phyloP scores from a whole-genome alignment of 2,888 invertebrate species.

The Galerucella pusilla region DNA sequence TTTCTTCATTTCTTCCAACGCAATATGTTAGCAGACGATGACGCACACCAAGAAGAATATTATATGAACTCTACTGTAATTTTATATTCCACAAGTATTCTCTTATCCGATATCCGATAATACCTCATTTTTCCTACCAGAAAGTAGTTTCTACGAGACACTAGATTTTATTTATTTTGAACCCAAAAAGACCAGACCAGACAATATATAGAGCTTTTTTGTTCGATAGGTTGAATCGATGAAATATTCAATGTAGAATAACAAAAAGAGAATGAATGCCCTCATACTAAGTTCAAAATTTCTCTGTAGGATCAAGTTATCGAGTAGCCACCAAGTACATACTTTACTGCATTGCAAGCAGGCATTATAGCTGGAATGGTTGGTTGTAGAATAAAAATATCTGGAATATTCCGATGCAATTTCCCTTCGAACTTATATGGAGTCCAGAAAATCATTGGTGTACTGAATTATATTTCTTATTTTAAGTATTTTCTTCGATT shows the following conservation, averaged over 20 bases:
- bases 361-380: neutral
- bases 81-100: too few relatives aligned
- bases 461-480: neutral
- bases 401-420: neutral
- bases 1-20: too few relatives aligned
- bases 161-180: too few relatives aligned
- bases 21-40: too few relatives aligned
- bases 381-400: slow-evolving; percentile 1
- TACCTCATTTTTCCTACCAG: too few relatives aligned
- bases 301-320: slow-evolving; percentile 8
- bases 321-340: neutral
- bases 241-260: neutral
- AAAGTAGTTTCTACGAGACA: too few relatives aligned
- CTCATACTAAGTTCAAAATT: neutral
- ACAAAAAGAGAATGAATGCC: neutral
- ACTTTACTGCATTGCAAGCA: slow-evolving; percentile 2
- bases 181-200: neutral
- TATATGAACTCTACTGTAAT: too few relatives aligned
- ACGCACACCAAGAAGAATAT: too few relatives aligned
- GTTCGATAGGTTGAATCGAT: neutral
- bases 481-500: neutral
- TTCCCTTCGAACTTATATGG: neutral
- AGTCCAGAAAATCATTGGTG: neutral
- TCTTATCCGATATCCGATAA: too few relatives aligned
- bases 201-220: neutral